Evolutionary conservation across 2,888 invertebrate genomes (phyloP).

Genomic region (Megastigmus dorsalis): DNA sequence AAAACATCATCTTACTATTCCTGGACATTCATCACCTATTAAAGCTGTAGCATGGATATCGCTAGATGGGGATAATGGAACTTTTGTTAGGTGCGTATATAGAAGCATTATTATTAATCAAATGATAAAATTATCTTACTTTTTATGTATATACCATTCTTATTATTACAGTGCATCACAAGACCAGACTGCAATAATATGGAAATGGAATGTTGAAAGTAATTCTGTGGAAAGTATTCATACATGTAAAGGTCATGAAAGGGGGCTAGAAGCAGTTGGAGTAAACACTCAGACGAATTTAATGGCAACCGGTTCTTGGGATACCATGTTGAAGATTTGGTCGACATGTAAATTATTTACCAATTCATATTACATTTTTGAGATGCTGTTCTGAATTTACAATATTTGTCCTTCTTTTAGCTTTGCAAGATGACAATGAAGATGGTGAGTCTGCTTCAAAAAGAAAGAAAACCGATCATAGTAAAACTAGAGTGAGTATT

Average conservation of each 20-base stretch:
- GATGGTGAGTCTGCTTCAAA: slow-evolving; percentile 79
- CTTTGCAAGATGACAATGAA: slow-evolving; percentile 74
- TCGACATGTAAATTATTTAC: slow-evolving; percentile 80
- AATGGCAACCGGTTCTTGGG: slow-evolving; percentile 94
- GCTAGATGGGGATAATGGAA: slow-evolving; percentile 79
- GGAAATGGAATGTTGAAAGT: slow-evolving; percentile 87
- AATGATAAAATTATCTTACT: background rate
- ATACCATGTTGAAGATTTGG: slow-evolving; percentile 94
- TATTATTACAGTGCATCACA: slow-evolving; percentile 84
- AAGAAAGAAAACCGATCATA: slow-evolving; percentile 78
- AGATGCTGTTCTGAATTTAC: background rate
- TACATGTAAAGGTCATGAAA: slow-evolving; percentile 92
- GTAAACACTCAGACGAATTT: slow-evolving; percentile 81
- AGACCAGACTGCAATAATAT: slow-evolving; percentile 92
- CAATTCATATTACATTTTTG: background rate
- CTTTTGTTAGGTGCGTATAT: slow-evolving; percentile 81
- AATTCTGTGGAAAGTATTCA: slow-evolving; percentile 87
- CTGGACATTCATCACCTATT: slow-evolving; percentile 90
- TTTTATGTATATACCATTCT: slow-evolving; percentile 1
- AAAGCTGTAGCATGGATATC: slow-evolving; percentile 93
- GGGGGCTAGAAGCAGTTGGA: slow-evolving; percentile 91
- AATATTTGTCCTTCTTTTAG: slow-evolving; percentile 55
- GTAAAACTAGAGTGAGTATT: slow-evolving; percentile 77
- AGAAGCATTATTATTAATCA: slow-evolving; percentile 21
- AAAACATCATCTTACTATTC: slow-evolving; percentile 87